These are phyloP conservation scores for Gracilinanus agilis DNA, from an alignment of 2,113 vertebrate species.

Conservation along the genomic window DNA sequence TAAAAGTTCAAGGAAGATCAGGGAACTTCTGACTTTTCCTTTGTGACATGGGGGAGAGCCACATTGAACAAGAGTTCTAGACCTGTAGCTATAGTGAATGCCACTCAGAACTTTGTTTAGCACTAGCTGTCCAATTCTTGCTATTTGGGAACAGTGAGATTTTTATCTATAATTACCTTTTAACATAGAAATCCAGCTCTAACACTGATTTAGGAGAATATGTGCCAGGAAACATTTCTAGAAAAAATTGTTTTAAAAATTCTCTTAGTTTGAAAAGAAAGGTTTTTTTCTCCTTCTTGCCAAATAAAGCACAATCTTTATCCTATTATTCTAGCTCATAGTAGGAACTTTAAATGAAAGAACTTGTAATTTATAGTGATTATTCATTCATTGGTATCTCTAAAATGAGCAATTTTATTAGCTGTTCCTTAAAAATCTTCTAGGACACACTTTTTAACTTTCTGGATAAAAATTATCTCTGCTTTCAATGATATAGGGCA, in stretches of 20 bases:
- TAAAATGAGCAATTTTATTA: background rate
- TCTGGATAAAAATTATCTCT: background rate
- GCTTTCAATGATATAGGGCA: background rate
- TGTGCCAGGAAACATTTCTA: conserved; percentile 77
- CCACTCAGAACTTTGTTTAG: conserved; percentile 10
- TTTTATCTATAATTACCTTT: conserved; percentile 61
- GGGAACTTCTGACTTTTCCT: background rate
- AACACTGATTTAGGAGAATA: conserved; percentile 75
- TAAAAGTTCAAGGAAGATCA: conserved; percentile 44
- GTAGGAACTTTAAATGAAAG: conserved; percentile 17
- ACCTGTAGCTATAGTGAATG: background rate
- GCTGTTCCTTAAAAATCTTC: conserved; percentile 2
- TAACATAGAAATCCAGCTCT: conserved; percentile 69
- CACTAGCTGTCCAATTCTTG: conserved; percentile 38
- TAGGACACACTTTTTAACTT: conserved; percentile 21
- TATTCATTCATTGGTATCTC: background rate
- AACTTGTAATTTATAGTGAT: background rate
- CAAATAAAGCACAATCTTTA: conserved; percentile 14
- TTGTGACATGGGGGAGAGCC: background rate
- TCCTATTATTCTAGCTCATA: background rate
- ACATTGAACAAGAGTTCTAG: background rate
- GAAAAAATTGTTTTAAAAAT: conserved; percentile 64
- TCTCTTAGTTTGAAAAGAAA: conserved; percentile 78
- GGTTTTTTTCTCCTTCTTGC: conserved; percentile 63
- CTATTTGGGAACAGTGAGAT: conserved; percentile 61